These are phyloP conservation scores for Zele albiditarsus DNA, from an alignment of 2,888 invertebrate genomes.

Conservation along the genomic window DNA sequence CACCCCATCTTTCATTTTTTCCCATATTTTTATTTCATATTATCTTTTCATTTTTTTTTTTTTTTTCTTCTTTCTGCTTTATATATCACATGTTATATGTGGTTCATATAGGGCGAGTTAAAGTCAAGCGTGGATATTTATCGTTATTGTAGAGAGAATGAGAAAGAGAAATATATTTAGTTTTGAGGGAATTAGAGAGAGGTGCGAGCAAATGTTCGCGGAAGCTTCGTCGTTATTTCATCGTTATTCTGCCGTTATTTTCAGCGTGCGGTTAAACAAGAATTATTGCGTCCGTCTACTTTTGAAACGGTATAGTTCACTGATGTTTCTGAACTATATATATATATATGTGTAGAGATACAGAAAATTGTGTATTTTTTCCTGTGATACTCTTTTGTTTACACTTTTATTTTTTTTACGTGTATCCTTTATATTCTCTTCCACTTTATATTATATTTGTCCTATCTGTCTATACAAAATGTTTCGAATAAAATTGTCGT, in stretches of 20 bases:
- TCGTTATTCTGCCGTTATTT: conserved; percentile 63
- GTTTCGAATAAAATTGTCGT: conserved; percentile 17
- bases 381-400: conserved; percentile 2
- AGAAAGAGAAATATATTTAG: conserved; percentile 18
- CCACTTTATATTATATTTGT: conserved; percentile 7
- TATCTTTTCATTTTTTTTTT: neutral
- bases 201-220: conserved; percentile 45
- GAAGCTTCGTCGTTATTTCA: conserved; percentile 63
- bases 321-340: conserved; percentile 38
- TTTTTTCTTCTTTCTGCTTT: neutral
- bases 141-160: conserved; percentile 20
- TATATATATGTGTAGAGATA: conserved; percentile 17
- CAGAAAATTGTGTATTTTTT: neutral
- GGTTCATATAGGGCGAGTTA: conserved; percentile 37
- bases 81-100: conserved; percentile 19
- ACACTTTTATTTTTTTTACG: conserved; percentile 1
- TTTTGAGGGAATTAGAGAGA: conserved; percentile 19
- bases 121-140: conserved; percentile 31
- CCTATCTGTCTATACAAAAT: neutral
- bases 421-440: neutral
- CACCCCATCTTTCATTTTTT: neutral
- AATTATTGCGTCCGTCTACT: conserved; percentile 59
- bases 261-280: conserved; percentile 60
- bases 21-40: neutral
- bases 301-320: conserved; percentile 37